These are phyloP conservation scores for Nautilus pompilius DNA, from an alignment of 1,140 invertebrate genomes.

Conservation along the genomic window DNA sequence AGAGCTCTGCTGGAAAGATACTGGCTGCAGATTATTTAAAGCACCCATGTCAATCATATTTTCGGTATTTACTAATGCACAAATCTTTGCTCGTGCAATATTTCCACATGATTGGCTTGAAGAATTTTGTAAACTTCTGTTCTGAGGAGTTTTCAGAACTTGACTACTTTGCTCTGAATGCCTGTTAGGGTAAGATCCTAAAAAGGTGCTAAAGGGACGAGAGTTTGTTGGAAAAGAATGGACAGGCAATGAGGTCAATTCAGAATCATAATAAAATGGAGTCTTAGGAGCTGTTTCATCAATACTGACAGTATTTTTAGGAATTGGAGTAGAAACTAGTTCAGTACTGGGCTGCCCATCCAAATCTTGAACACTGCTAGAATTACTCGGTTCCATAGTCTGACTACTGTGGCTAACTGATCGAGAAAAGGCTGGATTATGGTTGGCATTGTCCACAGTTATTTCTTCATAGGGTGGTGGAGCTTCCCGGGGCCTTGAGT, in stretches of 20 bases:
- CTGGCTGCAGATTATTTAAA: no score
- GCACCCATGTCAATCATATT: no score
- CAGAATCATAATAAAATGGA: neutral
- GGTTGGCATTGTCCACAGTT: constrained; percentile 12
- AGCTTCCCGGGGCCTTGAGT: constrained; percentile 32
- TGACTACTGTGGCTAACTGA: constrained; percentile 6
- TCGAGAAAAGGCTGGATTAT: neutral
- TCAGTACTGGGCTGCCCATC: no score
- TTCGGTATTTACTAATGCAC: no score
- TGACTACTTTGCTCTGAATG: no score
- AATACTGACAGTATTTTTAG: no score
- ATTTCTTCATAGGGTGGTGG: constrained; percentile 48
- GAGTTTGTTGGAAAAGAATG: neutral
- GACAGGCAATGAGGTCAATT: neutral
- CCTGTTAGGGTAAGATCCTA: neutral
- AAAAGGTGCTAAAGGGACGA: neutral
- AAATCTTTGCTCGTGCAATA: no score
- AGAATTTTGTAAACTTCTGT: no score
- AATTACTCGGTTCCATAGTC: neutral
- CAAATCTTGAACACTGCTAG: neutral
- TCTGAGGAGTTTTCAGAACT: no score
- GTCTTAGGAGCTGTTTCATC: neutral
- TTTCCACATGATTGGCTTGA: no score
- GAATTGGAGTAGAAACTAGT: no score
- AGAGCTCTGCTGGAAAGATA: no score